A percentile compares a stretch with the other conserved stretches of the same genome.
phyloP scores from a whole-genome alignment of 2,888 invertebrate genomes.

The Limnephilus auricula region DNA sequence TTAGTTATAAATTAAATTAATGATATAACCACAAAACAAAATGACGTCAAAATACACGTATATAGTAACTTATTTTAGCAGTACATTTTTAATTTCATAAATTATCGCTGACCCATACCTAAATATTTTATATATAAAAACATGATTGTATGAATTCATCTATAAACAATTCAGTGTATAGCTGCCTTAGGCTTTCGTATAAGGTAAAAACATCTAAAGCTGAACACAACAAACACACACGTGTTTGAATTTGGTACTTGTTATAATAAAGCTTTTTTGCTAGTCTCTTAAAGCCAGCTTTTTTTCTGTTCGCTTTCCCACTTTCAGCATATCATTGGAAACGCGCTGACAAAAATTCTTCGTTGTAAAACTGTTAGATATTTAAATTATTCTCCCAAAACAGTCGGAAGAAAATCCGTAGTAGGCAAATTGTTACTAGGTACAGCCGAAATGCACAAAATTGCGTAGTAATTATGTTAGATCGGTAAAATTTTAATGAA shows the following conservation, averaged over 20 bases:
- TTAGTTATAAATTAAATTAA: background rate
- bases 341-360: background rate
- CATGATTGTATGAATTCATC: background rate
- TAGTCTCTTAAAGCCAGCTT: background rate
- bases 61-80: slow-evolving; percentile 34
- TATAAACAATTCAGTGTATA: background rate
- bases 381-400: background rate
- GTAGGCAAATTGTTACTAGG: background rate
- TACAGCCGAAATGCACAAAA: background rate
- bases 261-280: background rate
- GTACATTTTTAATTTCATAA: slow-evolving; percentile 13
- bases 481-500: background rate
- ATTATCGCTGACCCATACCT: background rate
- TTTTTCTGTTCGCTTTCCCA: background rate
- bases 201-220: background rate
- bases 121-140: background rate
- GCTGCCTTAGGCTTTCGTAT: background rate
- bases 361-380: background rate
- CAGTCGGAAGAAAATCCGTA: background rate
- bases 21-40: background rate
- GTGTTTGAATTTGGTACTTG: background rate
- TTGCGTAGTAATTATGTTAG: background rate
- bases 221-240: background rate
- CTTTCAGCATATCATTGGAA: background rate
- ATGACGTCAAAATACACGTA: background rate